Percentiles rank a stretch among this genome's conserved stretches.
Evolutionary conservation across 2,113 vertebrate genomes (phyloP).

Genomic region (Coreoperca whiteheadi): DNA sequence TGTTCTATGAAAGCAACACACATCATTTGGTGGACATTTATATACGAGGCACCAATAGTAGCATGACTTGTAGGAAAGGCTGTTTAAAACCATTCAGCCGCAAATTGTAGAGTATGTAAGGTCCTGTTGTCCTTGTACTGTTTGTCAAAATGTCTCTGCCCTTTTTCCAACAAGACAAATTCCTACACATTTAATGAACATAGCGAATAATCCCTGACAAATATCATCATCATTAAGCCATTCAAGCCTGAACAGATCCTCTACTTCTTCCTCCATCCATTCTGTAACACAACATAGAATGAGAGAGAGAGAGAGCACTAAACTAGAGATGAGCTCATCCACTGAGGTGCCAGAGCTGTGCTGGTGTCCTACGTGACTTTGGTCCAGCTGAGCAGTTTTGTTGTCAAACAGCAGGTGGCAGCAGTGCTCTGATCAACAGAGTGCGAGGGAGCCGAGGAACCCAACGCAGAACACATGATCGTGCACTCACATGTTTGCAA

Average conservation of each 20-base stretch:
- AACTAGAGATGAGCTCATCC: slow-evolving; percentile 77
- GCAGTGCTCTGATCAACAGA: slow-evolving; percentile 50
- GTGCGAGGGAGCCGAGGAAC: slow-evolving; percentile 5
- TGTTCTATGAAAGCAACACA: slow-evolving; percentile 1
- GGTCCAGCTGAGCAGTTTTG: slow-evolving; percentile 30
- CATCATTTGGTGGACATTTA: slow-evolving; percentile 10
- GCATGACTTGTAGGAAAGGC: slow-evolving; percentile 7
- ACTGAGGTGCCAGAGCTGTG: slow-evolving; percentile 60
- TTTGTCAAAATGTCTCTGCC: slow-evolving; percentile 19
- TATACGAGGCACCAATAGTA: not conserved
- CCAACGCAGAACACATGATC: not conserved
- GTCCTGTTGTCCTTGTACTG: slow-evolving; percentile 14
- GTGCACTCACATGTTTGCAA: slow-evolving; percentile 59
- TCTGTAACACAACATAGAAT: slow-evolving; percentile 40
- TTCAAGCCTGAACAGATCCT: slow-evolving; percentile 40
- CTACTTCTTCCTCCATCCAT: slow-evolving; percentile 23
- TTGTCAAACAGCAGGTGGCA: slow-evolving; percentile 77
- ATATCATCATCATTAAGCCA: slow-evolving; percentile 38
- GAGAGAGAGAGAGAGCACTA: slow-evolving; percentile 24
- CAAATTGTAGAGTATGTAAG: not conserved
- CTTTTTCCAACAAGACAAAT: slow-evolving; percentile 30
- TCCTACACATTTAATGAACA: slow-evolving; percentile 51
- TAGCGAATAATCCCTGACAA: slow-evolving; percentile 51
- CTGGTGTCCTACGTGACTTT: slow-evolving; percentile 78
- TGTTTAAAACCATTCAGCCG: slow-evolving; percentile 12